Base-by-base conservation (phyloP, 92 coral and sea anemone species). In the Paramuricea clavata region DNA sequence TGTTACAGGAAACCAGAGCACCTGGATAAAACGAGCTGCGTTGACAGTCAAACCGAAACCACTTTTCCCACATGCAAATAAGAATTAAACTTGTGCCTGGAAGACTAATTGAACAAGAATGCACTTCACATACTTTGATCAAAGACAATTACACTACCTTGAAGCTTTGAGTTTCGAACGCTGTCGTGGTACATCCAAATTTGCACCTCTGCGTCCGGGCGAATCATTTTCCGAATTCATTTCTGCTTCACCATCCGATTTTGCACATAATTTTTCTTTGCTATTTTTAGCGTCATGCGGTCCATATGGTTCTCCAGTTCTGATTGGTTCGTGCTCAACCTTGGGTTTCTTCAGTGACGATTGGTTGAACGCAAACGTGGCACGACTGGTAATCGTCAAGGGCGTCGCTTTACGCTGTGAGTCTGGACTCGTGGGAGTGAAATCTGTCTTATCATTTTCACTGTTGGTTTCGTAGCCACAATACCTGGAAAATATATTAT, bases 271-370 rank as follows among this genome's bases (percentile, higher is more conserved):
- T 31, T 59, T 59, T 26, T 41, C 84, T 26, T 79, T 79, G 73
- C 47, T 33, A 36, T 60, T 25, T 27, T n/a, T 59, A 28, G 54
- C 7, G 5, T 88, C 90, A 60, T 97, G 99, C 11, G 97, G 98
- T 7, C 97, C 95, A 70, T 97, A 97, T 5, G 99, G 99, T 15
- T 98, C 91, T 50, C 85, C 90, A 1, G 98, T 91, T 22, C 67
- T 64, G 41, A 94, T 87, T 21, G 91, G 81, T 21, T 87, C 91
- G 77, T 69, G 73, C 79, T 95, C 92, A 32, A 93, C 88, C 49
- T 74, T 69, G 0, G 99, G 95, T 41, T 89, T 82, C 82, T 87
- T 91, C 13, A 81, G 82, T 35, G 84, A 10, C 11, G 49, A 39
- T 21, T 49, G 61, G 73, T 79, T 79, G 28, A 79, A 79, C 25